Evolutionary conservation across 2,113 vertebrate species (phyloP), one percentile per base, ranked within the genome.

Genomic region (Tenebrosternarchus preto): DNA sequence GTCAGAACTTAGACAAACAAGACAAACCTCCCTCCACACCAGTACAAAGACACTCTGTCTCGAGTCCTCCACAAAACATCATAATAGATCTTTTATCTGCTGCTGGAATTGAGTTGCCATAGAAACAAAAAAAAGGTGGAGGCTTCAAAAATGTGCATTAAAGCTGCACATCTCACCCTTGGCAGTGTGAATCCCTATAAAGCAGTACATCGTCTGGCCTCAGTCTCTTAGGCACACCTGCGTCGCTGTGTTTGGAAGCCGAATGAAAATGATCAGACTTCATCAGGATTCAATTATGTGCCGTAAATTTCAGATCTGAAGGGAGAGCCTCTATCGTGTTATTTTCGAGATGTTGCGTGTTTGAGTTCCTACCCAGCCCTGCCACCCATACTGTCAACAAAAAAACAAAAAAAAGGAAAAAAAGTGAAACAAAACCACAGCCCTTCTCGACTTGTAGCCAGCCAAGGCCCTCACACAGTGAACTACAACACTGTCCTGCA

Each of bases 21-120:
- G 77, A 80, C 68, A 85, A 43, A 72, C 67, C 56, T 56, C 57
- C 56, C 73, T 53, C 55, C 78, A 36, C 24, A 73, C 31, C 39
- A 20, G 20, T 53, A 66, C 29, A 24, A 83, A 80, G 27, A 83
- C 64, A 76, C 63, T 79, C 59, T 64, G 77, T 81, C 77, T 71
- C 63, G 25, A 75, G 83, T 27, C 78, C 57, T 25, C 43, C 60
- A 29, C 85, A 67, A 82, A 85, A 80, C 70, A 85, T 73, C 83
- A 87, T 82, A 88, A 87, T 78, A 56, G 80, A 66, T 86, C 73
- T 84, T 87, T 87, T 88, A 89, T 90, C 81, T 80, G 64, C 74
- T 82, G 31, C 75, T 61, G 76, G 78, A 85, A 77, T 76, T 76
- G 82, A 84, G 91, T 92, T 91, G 76, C 87, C 88, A 91, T 91